Evolutionary conservation across 2,113 vertebrate genomes (phyloP).

Genomic region (Brachypodius melanocephalos): DNA sequence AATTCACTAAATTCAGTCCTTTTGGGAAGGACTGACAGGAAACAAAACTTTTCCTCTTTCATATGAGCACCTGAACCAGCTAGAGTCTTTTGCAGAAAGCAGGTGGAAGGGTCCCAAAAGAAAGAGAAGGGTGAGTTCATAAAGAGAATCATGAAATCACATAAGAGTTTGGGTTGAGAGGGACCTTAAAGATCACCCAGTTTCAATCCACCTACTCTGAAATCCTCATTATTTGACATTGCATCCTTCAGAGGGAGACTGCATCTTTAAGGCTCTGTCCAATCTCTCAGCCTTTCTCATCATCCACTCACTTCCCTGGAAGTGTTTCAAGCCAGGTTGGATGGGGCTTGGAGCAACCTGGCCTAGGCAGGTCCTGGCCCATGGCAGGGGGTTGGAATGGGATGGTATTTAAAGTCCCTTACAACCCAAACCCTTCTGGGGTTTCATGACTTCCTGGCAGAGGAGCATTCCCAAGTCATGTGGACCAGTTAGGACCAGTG

Average conservation of each 20-base stretch:
- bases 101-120: background rate
- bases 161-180: background rate
- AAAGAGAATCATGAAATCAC: background rate
- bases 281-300: background rate
- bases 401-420: background rate
- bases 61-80: background rate
- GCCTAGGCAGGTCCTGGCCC: background rate
- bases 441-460: background rate
- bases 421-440: background rate
- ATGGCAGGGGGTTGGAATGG: background rate
- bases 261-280: background rate
- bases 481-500: background rate
- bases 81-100: background rate
- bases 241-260: background rate
- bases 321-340: background rate
- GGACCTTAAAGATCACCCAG: background rate
- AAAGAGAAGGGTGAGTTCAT: background rate
- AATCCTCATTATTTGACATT: background rate
- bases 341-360: background rate
- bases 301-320: background rate
- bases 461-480: background rate
- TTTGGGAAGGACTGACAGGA: background rate
- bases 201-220: background rate
- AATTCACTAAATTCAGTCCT: background rate
- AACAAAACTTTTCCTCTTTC: background rate